phyloP scores from a whole-genome alignment of 1,140 invertebrate genomes.

The Rhynchophorus ferrugineus region DNA sequence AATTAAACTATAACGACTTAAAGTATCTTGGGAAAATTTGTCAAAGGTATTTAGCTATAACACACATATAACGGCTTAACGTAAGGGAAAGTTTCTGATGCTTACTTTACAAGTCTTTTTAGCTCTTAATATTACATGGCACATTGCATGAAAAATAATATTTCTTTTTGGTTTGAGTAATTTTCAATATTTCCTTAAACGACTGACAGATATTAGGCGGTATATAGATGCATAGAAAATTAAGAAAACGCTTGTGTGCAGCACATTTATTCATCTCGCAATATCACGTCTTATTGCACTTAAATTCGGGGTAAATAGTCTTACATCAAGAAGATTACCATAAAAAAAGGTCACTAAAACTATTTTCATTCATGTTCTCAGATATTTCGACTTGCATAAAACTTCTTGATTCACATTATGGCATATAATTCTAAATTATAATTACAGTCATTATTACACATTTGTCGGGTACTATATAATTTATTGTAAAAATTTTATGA shows the following conservation, averaged over 20 bases:
- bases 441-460: not conserved
- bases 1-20: constrained; percentile 17
- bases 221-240: too few species aligned
- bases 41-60: not conserved
- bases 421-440: not conserved
- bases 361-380: too few species aligned
- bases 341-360: too few species aligned
- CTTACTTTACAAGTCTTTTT: not conserved
- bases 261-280: too few species aligned
- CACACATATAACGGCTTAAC: not conserved
- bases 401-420: not conserved
- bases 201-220: not conserved
- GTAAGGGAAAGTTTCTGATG: not conserved
- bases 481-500: not conserved
- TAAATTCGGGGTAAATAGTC: too few species aligned
- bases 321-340: too few species aligned
- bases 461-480: not conserved
- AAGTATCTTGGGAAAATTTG: constrained; percentile 21
- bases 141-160: not conserved
- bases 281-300: too few species aligned
- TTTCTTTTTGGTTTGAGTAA: not conserved
- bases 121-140: constrained; percentile 7
- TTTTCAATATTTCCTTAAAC: not conserved
- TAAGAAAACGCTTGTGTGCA: too few species aligned
- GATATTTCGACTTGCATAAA: constrained; percentile 1